Base-by-base conservation (phyloP, 2,113 vertebrate genomes). In the Craseonycteris thonglongyai region DNA sequence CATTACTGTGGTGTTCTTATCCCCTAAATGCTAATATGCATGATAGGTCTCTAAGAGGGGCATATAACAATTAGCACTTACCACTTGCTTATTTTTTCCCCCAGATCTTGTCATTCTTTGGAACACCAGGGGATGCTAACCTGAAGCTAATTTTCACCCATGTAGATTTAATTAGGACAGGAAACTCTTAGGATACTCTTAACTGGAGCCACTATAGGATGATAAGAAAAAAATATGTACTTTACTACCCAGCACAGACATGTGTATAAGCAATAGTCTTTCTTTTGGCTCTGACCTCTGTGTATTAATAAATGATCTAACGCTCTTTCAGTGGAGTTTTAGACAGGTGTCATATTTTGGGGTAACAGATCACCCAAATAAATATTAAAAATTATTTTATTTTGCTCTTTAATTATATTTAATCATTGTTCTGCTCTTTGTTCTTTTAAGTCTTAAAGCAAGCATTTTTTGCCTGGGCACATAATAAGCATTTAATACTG, bases 371-470 rank as follows among this genome's bases (percentile, higher is more conserved):
- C 51, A 87, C n/a, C n/a, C n/a, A n/a, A n/a, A n/a, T n/a, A n/a
- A n/a, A 76, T 83, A 26, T 21, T 84, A 38, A 93, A 80, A 93
- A 74, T 87, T 83, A 38, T 75, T 91, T 91, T 74, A 72, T 89
- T 96, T 56, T 69, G 30, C 30, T 91, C 65, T 90, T 95, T 94
- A 84, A 81, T 91, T 83, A 40, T 58, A 68, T 79, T 92, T 86
- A 75, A 95, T 71, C 30, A 66, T 79, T 81, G 4, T 2, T 35
- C 42, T 79, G 22, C 16, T 68, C 38, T 35, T 88, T 85, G 7
- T 84, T 86, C 30, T 95, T 95, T 94, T 69, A 89, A 90, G 49
- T 80, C 38, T 88, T 84, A 30, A 75, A 72, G 66, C 6, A 79
- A 93, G 24, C 35, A 30, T 10, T 75, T 94, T 88, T 93, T 93